These are phyloP conservation scores for Cyclina sinensis DNA, from an alignment of 1,140 invertebrate species.

Conservation along the genomic window DNA sequence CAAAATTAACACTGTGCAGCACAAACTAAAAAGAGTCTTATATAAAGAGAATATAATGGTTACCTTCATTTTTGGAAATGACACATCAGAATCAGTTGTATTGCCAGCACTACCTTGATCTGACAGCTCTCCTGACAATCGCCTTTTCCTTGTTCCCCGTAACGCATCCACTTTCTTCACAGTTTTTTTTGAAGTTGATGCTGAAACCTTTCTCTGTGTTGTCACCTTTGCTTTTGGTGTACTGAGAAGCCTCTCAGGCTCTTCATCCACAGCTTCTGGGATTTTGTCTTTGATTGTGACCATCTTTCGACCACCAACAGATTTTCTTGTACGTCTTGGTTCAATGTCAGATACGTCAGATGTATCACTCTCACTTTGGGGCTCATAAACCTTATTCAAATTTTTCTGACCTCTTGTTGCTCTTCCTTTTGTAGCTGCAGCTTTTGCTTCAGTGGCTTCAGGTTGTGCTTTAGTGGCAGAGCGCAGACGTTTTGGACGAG, in stretches of 20 bases:
- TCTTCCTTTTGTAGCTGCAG: background rate
- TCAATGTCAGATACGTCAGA: constrained; percentile 42
- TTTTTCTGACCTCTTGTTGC: background rate
- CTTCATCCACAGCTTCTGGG: background rate
- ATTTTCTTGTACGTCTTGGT: constrained; percentile 23
- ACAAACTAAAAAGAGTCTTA: no score
- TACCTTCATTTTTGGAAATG: constrained; percentile 57
- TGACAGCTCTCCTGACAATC: constrained; percentile 16
- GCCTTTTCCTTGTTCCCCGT: constrained; percentile 46
- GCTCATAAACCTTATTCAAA: background rate
- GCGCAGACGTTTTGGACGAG: background rate
- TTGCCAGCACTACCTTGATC: background rate
- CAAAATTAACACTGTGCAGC: no score
- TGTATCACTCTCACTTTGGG: background rate
- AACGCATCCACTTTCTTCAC: background rate
- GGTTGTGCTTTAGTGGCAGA: background rate
- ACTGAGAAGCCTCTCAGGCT: background rate
- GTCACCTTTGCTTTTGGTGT: background rate
- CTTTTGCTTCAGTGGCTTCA: background rate
- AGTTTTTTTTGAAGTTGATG: constrained; percentile 54
- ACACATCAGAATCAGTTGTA: constrained; percentile 50
- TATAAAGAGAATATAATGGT: no score
- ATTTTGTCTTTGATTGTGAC: constrained; percentile 17
- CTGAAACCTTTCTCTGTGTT: constrained; percentile 29
- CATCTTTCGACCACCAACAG: background rate